phyloP scores from a whole-genome alignment of 2,113 vertebrate genomes.

The Dicerorhinus sumatrensis region DNA sequence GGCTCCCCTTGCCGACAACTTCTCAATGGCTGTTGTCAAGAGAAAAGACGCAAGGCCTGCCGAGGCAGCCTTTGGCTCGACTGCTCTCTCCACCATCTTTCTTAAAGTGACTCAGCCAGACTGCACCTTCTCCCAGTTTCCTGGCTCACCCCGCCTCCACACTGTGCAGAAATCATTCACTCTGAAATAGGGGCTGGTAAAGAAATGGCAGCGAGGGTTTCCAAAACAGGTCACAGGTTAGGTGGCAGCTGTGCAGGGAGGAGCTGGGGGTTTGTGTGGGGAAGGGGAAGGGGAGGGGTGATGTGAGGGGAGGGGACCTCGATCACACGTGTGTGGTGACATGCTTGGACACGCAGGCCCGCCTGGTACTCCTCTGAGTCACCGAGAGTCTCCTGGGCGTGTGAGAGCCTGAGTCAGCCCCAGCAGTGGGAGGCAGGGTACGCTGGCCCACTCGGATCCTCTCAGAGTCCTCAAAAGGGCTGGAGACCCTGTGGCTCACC shows the following conservation, averaged over 20 bases:
- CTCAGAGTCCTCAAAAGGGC: neutral
- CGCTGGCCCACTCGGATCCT: too few species aligned
- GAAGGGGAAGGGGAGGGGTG: neutral
- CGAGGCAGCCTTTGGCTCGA: neutral
- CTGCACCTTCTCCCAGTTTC: neutral
- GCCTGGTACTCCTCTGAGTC: neutral
- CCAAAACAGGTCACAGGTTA: neutral
- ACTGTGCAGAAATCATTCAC: neutral
- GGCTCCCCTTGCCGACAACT: too few species aligned
- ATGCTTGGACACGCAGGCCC: neutral
- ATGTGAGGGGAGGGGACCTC: neutral
- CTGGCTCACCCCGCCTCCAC: neutral
- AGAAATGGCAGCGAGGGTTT: neutral
- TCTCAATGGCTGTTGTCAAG: neutral
- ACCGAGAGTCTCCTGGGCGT: neutral
- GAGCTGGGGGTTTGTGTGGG: neutral
- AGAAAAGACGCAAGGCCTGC: neutral
- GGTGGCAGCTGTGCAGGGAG: neutral
- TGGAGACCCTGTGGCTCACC: neutral
- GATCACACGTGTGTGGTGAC: accelerated
- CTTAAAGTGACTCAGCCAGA: neutral
- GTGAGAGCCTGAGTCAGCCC: neutral
- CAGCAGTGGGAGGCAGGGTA: neutral
- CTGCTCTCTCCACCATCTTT: neutral
- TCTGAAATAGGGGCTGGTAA: neutral